Base-by-base conservation (phyloP, 2,888 invertebrate genomes). In the Halocaridina rubra region DNA sequence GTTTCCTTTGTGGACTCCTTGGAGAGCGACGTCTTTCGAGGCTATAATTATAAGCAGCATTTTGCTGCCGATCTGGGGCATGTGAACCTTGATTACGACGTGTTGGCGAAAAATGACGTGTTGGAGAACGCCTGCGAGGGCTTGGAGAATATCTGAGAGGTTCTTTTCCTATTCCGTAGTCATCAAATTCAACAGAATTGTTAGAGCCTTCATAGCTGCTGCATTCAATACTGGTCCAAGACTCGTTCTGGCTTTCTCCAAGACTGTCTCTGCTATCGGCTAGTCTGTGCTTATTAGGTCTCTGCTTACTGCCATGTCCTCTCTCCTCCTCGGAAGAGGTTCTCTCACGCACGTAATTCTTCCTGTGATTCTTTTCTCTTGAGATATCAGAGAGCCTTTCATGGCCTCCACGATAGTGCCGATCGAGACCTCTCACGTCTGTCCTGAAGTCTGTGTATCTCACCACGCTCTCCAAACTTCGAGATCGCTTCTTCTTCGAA, bases 161-260 rank as follows among this genome's bases (percentile, higher is more conserved):
- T 16, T 22, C 57, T 19, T 29, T 82, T n/a, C 39, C 46, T 27
- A 59, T 13, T 7, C 16, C 29, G 46, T 39, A 33, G 7, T 72
- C 69, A 4, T 59, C 72, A 1, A 71, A 16, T 4, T 84, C 78
- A 64, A 46, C 82, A 30, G 59, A n/a, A 61, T 72, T 78, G 72
- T 84, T 72, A 16, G 77, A 72, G 24, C 72, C 77, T 19, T 29
- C 22, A 5, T 29, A 61, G 24, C 67, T 81, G 30, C 39, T 76
- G 29, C 78, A 39, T 16, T 84, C 82, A 19, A 72, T n/a, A n/a
- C 86, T 86, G 39, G 81, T 69, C 86, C 86, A 86, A 13, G 86
- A 86, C 30, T 81, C 81, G n/a, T 79, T 61, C 29, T 46, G 81
- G 69, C 81, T 81, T 10, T 81, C 86, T 13, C 74, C 61, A 3